A percentile compares a stretch with the other conserved stretches of the same genome.
phyloP scores from a whole-genome alignment of 1,140 invertebrate species.

The Conopomorpha cramerella region DNA sequence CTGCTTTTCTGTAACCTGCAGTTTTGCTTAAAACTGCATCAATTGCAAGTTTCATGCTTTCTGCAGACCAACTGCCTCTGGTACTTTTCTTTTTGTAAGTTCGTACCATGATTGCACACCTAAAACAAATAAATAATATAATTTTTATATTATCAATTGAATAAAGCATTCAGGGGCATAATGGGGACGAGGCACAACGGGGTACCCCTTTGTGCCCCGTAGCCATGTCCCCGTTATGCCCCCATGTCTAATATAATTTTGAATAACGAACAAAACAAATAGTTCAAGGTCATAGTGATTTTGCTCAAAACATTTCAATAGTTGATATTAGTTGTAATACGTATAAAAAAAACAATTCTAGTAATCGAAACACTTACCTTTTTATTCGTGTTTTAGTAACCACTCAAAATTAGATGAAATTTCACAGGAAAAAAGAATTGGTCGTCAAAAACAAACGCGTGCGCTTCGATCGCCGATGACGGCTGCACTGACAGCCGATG shows the following conservation, averaged over 20 bases:
- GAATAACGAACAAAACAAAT: not conserved
- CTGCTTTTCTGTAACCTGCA: constrained; percentile 1
- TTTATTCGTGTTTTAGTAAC: not conserved
- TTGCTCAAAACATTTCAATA: constrained; percentile 1
- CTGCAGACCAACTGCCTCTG: not conserved
- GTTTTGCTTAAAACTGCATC: constrained; percentile 3
- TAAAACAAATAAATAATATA: constrained; percentile 1
- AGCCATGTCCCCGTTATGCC: constrained; percentile 1
- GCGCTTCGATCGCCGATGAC: not conserved
- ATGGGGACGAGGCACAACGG: not conserved
- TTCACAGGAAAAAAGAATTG: not conserved
- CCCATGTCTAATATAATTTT: not conserved
- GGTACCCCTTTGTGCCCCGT: not conserved
- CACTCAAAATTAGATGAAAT: constrained; percentile 1
- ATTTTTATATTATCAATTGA: not conserved
- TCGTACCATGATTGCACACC: not conserved
- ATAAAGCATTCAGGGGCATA: not conserved
- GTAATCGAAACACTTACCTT: constrained; percentile 1
- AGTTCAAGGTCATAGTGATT: not conserved
- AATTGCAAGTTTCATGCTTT: not conserved
- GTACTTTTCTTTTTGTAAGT: constrained; percentile 1
- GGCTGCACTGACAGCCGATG: not conserved
- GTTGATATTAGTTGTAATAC: not conserved
- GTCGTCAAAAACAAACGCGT: not conserved
- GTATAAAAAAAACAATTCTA: not conserved